A percentile compares a stretch with the other conserved stretches of the same genome.
These are phyloP conservation scores for Alectoris magna DNA, from an alignment of 2,797 vertebrate species.

Conservation along the genomic window DNA sequence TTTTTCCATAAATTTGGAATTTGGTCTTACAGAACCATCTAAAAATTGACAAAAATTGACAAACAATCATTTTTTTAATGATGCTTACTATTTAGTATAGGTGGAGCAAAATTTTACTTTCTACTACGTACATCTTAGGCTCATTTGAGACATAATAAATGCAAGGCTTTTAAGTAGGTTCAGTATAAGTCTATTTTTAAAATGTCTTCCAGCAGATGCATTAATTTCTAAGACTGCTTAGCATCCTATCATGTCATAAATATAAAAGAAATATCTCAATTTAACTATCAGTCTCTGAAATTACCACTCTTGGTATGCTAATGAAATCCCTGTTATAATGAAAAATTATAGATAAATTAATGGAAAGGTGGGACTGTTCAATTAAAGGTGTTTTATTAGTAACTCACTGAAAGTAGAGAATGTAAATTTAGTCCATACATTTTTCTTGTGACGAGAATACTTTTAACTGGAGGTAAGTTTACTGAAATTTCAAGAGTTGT, in stretches of 20 bases:
- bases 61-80: background rate
- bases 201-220: background rate
- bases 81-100: background rate
- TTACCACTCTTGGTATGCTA: background rate
- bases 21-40: background rate
- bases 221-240: background rate
- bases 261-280: background rate
- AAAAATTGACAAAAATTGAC: background rate
- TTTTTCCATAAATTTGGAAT: background rate
- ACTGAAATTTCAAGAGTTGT: background rate
- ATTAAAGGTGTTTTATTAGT: background rate
- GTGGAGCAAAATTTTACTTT: background rate
- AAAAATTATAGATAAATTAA: background rate
- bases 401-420: background rate
- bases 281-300: background rate
- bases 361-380: background rate
- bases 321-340: background rate
- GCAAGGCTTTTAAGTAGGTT: background rate
- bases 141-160: background rate
- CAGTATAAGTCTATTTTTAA: background rate
- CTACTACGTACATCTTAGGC: background rate
- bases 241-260: background rate
- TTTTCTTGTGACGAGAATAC: background rate
- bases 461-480: background rate
- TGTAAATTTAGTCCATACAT: background rate